phyloP scores from a whole-genome alignment of 2,113 vertebrate genomes.

The Cichladusa arquata region DNA sequence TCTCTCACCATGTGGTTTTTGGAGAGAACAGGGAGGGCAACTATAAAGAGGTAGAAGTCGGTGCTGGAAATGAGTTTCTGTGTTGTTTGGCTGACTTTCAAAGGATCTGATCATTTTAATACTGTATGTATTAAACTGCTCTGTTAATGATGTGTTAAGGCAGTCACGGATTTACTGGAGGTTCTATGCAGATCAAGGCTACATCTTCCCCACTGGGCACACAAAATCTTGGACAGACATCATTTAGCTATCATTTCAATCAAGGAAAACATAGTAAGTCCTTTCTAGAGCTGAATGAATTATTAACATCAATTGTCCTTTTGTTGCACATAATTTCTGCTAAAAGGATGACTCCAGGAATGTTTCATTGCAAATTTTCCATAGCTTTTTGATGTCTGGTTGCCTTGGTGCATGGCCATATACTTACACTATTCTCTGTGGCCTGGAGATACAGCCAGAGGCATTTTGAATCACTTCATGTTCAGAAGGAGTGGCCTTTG shows the following conservation, averaged over 20 bases:
- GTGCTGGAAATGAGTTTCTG: conserved; percentile 2
- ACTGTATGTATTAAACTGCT: conserved; percentile 17
- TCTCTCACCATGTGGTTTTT: not conserved
- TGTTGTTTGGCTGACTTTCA: conserved; percentile 20
- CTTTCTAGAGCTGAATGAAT: not conserved
- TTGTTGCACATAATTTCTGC: not conserved
- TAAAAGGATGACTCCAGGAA: not conserved
- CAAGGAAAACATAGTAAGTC: not conserved
- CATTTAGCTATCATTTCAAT: not conserved
- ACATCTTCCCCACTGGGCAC: not conserved
- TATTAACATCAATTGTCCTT: not conserved
- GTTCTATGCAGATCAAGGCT: not conserved
- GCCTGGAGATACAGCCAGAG: not conserved
- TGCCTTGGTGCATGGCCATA: not conserved
- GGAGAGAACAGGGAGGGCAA: not conserved
- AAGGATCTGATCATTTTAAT: conserved; percentile 20
- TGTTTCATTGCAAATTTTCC: not conserved
- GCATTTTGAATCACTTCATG: not conserved
- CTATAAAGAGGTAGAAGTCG: not conserved
- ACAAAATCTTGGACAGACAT: not conserved
- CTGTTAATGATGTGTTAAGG: conserved; percentile 42
- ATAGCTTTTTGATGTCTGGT: not conserved
- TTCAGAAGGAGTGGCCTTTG: not conserved
- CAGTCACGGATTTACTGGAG: conserved; percentile 1
- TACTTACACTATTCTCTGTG: not conserved